Conservation (phyloP, 2,888 invertebrate genomes). For the Fabriciana adippe region DNA sequence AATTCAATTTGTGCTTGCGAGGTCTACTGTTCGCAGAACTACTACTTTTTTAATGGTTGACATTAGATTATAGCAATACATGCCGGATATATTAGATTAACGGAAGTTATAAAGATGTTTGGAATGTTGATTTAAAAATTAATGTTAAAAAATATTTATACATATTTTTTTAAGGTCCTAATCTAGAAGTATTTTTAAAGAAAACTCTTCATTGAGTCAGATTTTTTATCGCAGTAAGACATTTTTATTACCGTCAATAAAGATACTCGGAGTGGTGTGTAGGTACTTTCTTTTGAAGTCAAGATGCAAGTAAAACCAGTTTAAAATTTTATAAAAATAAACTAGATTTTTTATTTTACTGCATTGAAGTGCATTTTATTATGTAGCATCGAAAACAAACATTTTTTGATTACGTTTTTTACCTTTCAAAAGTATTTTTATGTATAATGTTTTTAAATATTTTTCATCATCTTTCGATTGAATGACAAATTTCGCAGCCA, state of each 20-base stretch:
- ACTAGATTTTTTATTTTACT: background rate
- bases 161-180: too few species aligned
- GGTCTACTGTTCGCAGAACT: too few species aligned
- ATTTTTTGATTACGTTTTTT: too few species aligned
- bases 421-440: too few species aligned
- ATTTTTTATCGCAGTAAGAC: constrained; percentile 8
- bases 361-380: background rate
- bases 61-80: too few species aligned
- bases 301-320: background rate
- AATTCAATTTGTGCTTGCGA: too few species aligned
- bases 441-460: background rate
- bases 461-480: background rate
- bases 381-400: background rate
- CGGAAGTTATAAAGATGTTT: too few species aligned
- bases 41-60: too few species aligned
- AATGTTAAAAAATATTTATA: too few species aligned
- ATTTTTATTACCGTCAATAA: background rate
- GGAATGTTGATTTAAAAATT: too few species aligned
- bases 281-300: background rate
- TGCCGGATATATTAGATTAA: too few species aligned
- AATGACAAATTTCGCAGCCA: too few species aligned
- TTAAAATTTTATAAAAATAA: background rate
- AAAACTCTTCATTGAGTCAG: background rate
- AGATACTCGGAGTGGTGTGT: background rate
- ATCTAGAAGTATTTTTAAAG: background rate